phyloP scores from a whole-genome alignment of 2,888 invertebrate genomes.

The Rotaria sp. region DNA sequence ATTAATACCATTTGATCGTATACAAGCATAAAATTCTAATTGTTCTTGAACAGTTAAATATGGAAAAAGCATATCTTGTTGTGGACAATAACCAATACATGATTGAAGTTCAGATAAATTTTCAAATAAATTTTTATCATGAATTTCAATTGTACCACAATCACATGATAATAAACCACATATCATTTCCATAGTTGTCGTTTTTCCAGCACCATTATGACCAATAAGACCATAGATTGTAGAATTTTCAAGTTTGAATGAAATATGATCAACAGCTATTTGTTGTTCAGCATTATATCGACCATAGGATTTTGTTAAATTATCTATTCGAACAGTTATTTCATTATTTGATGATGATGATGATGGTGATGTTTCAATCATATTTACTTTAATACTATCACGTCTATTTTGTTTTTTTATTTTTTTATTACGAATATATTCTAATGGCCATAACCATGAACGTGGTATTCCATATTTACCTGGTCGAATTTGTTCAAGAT shows the following conservation, averaged over 20 bases:
- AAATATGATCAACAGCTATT: background rate
- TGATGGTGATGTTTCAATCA: background rate
- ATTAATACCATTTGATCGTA: background rate
- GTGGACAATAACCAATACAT: constrained; percentile 25
- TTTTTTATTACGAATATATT: background rate
- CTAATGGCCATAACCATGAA: background rate
- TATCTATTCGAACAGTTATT: background rate
- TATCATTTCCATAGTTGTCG: background rate
- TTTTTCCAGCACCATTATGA: constrained; percentile 31
- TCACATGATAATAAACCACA: constrained; percentile 17
- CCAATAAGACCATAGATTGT: background rate
- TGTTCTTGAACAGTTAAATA: constrained; percentile 19
- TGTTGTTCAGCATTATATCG: background rate
- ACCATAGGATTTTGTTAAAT: background rate
- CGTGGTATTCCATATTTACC: constrained; percentile 8
- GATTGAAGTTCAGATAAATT: background rate
- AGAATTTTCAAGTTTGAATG: background rate
- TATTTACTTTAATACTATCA: background rate
- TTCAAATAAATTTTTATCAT: background rate
- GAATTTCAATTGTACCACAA: constrained; percentile 19
- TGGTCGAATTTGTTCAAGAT: background rate
- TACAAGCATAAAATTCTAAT: constrained; percentile 1
- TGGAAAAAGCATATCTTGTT: background rate
- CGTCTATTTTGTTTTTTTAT: background rate
- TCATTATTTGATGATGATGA: background rate